A percentile compares a stretch with the other conserved stretches of the same genome.
These are phyloP conservation scores for Ormyrus rosae DNA, from an alignment of 2,888 invertebrate species.

Conservation along the genomic window DNA sequence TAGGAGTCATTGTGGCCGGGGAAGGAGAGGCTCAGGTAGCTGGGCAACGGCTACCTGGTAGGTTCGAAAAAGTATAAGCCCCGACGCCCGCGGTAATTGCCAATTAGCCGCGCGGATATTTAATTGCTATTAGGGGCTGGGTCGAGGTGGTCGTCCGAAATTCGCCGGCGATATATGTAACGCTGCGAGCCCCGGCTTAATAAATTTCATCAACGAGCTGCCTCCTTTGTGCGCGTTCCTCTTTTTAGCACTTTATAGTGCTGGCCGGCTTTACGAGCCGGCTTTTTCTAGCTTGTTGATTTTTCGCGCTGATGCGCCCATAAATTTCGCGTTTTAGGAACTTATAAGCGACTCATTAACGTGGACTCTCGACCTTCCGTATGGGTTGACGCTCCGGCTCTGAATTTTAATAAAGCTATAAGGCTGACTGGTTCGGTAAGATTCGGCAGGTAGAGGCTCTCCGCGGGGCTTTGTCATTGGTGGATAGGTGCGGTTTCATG, in stretches of 20 bases:
- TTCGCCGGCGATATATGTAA: constrained; percentile 30
- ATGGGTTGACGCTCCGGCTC: constrained; percentile 8
- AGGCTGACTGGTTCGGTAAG: not conserved
- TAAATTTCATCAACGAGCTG: constrained; percentile 66
- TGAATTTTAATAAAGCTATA: constrained; percentile 54
- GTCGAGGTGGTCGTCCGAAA: constrained; percentile 43
- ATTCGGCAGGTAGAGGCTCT: too few relatives aligned
- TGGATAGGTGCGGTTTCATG: too few relatives aligned
- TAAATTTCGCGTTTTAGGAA: constrained; percentile 54
- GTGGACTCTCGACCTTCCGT: constrained; percentile 47
- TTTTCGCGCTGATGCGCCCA: constrained; percentile 1
- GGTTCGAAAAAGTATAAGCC: constrained; percentile 62
- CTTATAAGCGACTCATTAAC: constrained; percentile 57
- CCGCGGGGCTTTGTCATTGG: too few relatives aligned
- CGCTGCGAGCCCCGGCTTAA: constrained; percentile 64
- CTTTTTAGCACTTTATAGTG: constrained; percentile 52
- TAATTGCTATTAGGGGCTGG: constrained; percentile 71
- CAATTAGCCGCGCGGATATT: constrained; percentile 74
- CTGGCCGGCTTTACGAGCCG: constrained; percentile 34
- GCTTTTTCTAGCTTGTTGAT: not conserved
- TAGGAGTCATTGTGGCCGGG: not conserved
- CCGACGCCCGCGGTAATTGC: constrained; percentile 73
- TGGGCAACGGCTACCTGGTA: constrained; percentile 60
- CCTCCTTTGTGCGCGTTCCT: constrained; percentile 47
- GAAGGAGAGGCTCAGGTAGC: constrained; percentile 25